Evolutionary conservation across 2,888 invertebrate genomes (phyloP), one percentile per base, ranked within the genome.

Genomic region (Harpagoxenus sublaevis): DNA sequence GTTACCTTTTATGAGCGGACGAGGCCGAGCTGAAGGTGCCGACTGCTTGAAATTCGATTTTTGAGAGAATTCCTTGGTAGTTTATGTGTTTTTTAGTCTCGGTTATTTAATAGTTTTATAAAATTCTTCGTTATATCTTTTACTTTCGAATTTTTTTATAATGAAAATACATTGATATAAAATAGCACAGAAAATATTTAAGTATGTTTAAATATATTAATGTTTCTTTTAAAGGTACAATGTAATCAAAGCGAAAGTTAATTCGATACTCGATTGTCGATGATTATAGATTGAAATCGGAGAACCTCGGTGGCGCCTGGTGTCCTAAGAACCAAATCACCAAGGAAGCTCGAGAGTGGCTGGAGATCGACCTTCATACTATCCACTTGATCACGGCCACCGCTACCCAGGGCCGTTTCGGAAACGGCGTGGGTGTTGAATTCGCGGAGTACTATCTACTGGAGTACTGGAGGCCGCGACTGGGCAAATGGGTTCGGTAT

Each of bases 251-350:
- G 48, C 23, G 23, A 78, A 28, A 42, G 35, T 35, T 68, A 45
- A 78, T n/a, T 68, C n/a, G 12, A 45, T 57, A 70, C 31, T 45
- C 31, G n/a, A 57, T 15, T 55, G 35, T 53, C n/a, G n/a, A 71
- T 79, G 63, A 12, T 84, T 71, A 83, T 81, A 97, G 97, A 92
- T 95, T 97, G 84, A 96, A 96, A 85, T 95, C 96, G 78, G 97
- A 97, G 93, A 95, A 95, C 88, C 96, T 96, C 86, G 97, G 97
- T 12, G 97, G 97, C 57, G 97, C 97, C 1, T 97, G 97, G 97
- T 97, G 97, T 94, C 97, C 97, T n/a, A 96, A 96, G 92, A 95
- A 95, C 84, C 96, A 96, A 92, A 96, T 97, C 89, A 96, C 96
- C 70, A 95, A 95, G 71, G 96, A 96, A 88, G 95, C 96, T 3